Evolutionary conservation across 2,797 vertebrate genomes (phyloP).

Genomic region (Cottoperca gobio): DNA sequence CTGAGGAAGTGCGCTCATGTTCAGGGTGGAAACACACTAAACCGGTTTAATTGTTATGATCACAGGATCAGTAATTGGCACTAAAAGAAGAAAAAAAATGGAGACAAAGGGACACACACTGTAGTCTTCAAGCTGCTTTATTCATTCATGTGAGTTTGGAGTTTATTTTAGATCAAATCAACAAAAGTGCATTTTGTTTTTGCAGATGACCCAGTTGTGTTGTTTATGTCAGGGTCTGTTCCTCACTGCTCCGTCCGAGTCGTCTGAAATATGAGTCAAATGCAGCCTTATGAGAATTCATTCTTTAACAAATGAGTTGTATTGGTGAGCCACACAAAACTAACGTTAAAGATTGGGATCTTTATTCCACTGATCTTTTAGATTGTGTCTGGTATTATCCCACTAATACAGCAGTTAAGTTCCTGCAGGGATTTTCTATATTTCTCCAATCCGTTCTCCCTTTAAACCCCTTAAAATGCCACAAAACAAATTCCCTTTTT

Average conservation of each 20-base stretch:
- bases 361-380: slow-evolving; percentile 43
- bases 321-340: slow-evolving; percentile 5
- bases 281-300: not conserved
- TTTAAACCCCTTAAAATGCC: slow-evolving; percentile 69
- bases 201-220: no score
- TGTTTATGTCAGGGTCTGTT: not conserved
- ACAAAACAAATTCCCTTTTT: slow-evolving; percentile 28
- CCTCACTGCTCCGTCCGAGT: not conserved
- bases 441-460: slow-evolving; percentile 35
- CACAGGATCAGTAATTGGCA: slow-evolving; percentile 2
- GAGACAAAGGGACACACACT: not conserved
- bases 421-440: slow-evolving; percentile 55
- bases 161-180: not conserved
- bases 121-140: not conserved
- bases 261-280: slow-evolving; percentile 1
- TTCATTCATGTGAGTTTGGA: not conserved
- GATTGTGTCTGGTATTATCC: slow-evolving; percentile 48
- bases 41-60: slow-evolving; percentile 48
- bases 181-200: not conserved
- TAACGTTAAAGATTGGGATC: not conserved
- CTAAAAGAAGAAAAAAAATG: not conserved
- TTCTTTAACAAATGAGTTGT: not conserved
- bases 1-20: slow-evolving; percentile 5
- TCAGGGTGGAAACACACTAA: slow-evolving; percentile 28
- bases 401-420: slow-evolving; percentile 52